Evolutionary conservation across 2,113 vertebrate genomes (phyloP), one percentile per base, ranked within the genome.

Genomic region (Pyxicephalus adspersus): DNA sequence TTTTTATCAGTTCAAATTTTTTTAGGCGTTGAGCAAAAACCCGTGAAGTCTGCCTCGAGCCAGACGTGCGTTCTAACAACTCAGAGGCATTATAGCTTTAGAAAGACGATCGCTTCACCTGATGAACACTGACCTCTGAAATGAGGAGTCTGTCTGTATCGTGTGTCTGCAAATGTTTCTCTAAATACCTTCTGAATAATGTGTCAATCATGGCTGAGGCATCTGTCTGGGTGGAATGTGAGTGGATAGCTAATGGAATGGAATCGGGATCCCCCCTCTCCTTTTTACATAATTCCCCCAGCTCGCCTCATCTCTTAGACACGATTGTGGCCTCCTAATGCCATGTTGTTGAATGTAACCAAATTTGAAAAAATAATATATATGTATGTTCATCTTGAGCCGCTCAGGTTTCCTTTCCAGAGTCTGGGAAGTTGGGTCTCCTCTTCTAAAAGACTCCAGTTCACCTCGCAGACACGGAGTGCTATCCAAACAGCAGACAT

Each of bases 71-170:
- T 51, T n/a, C 31, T 63, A 31, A 79, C 70, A 23, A 55, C 16
- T 25, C 19, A 13, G 64, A n/a, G 61, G 61, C 25, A 19, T 51
- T 60, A 22, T 65, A 18, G 50, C 57, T 74, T 74, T 54, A 25
- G 68, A 81, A 81, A 64, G 68, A 81, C 19, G 60, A 81, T 60
- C 60, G 34, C 60, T 81, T 57, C 60, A 81, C 68, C 79, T 81
- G 68, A 81, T 81, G 79, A 81, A 81, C 79, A 57, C 28, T 81
- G 79, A 65, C 79, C 68, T 72, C 68, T n/a, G 60, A 64, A 74
- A 81, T 65, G n/a, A 81, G 73, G 64, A 52, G 65, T 81, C 79
- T 81, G 78, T 81, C 79, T 65, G 68, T 74, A 73, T 81, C 79
- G 55, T 65, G 68, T 81, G 79, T 81, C 79, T 73, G 79, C 55